A percentile compares a stretch with the other conserved stretches of the same genome.
phyloP scores from a whole-genome alignment of 2,113 vertebrate species.

The Lynx canadensis region DNA sequence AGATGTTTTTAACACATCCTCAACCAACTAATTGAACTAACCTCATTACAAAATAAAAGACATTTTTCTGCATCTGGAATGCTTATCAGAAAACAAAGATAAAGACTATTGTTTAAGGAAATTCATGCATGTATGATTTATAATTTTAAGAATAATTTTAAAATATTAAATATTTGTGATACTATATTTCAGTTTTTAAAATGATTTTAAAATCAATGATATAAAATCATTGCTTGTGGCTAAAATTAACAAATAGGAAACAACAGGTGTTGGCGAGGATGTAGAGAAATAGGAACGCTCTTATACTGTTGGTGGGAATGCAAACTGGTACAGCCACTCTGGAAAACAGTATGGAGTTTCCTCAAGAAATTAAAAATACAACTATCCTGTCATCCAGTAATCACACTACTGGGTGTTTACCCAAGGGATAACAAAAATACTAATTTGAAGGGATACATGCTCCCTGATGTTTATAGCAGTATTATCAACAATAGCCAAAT shows the following conservation, averaged over 20 bases:
- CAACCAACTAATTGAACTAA: background rate
- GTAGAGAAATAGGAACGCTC: background rate
- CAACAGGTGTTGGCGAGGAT: background rate
- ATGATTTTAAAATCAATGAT: background rate
- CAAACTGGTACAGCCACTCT: background rate
- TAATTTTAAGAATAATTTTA: background rate
- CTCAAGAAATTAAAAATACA: background rate
- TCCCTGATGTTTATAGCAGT: background rate
- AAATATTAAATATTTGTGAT: background rate
- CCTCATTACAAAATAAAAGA: background rate
- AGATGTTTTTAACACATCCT: background rate
- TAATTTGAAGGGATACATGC: background rate
- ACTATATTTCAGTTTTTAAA: background rate
- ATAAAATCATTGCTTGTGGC: background rate
- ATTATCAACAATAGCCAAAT: background rate
- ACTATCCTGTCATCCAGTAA: background rate
- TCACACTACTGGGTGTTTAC: background rate
- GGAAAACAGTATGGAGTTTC: background rate
- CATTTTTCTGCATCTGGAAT: background rate
- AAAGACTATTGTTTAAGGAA: background rate
- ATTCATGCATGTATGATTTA: background rate
- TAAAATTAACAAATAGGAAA: background rate
- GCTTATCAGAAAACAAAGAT: background rate
- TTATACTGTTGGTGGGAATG: background rate
- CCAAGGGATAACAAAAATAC: background rate